Evolutionary conservation across 1,140 invertebrate species (phyloP), one percentile per base, ranked within the genome.

Genomic region (Achroia grisella): DNA sequence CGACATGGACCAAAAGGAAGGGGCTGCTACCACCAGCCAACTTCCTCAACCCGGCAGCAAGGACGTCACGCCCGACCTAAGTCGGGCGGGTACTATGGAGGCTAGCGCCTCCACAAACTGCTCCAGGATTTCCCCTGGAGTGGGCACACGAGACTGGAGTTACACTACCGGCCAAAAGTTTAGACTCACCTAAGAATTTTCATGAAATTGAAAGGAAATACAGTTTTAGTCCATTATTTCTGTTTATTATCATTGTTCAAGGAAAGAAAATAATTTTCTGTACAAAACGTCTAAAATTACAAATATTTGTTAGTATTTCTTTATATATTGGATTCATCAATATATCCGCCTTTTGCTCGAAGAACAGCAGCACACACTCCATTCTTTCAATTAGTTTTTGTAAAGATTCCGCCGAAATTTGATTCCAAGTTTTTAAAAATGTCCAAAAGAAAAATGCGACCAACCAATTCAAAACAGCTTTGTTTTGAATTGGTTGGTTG

Each of bases 381-480:
- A 29, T 29, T 4, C 28, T 4, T 6, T 4, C 28, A 29, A 29
- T 29, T 29, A 29, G 10, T 29, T 29, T 29, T 6, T 29, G 4
- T 10, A 29, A 6, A 29, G 28, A 6, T 29, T 29, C 28, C 10
- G 4, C 28, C 28, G 28, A 54, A 11, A 44, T 45, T 45, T 42
- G 45, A 0, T 11, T 54, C 46, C 52, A 54, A 35, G 37, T 54
- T 36, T 48, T 33, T 11, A 35, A 0, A 11, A 45, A 54, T 3
- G 42, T 29, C n/a, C n/a, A n/a, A n/a, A n/a, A n/a, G n/a, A n/a
- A n/a, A n/a, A n/a, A n/a, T n/a, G n/a, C n/a, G n/a, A n/a, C n/a
- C n/a, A n/a, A n/a, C n/a, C n/a, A n/a, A 40, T 34, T 48, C 45
- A 17, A 48, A 44, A 45, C 49, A 13, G 11, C 46, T n/a, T 48